Evolutionary conservation across 2,888 invertebrate species (phyloP).

Genomic region (Ophion ellenae): DNA sequence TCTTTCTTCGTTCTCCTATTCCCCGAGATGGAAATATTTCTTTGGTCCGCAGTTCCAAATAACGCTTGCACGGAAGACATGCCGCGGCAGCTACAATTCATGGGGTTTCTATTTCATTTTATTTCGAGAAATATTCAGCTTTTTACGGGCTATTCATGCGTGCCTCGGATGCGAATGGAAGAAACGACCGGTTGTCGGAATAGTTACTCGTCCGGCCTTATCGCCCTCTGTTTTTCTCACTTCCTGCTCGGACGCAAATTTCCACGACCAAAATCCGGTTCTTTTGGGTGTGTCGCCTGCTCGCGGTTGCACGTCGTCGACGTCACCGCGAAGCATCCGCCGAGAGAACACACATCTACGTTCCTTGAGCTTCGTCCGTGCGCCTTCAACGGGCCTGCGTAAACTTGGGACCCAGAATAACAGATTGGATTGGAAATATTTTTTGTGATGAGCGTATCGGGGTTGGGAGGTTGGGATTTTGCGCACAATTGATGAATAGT

Average conservation of each 20-base stretch:
- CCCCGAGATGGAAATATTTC: background rate
- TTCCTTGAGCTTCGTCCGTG: background rate
- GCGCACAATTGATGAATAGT: background rate
- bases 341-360: background rate
- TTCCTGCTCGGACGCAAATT: slow-evolving; percentile 29
- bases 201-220: slow-evolving; percentile 24
- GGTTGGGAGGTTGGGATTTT: background rate
- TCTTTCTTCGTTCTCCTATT: background rate
- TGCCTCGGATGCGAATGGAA: background rate
- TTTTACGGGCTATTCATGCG: background rate
- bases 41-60: background rate
- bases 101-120: background rate
- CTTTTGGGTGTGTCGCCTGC: slow-evolving; percentile 45
- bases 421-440: background rate
- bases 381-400: background rate
- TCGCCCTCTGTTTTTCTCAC: slow-evolving; percentile 15
- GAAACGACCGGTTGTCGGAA: slow-evolving; percentile 4
- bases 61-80: background rate
- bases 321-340: slow-evolving; percentile 40
- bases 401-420: background rate
- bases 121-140: background rate
- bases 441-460: background rate
- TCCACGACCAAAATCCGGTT: slow-evolving; percentile 40
- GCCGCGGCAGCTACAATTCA: background rate
- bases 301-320: slow-evolving; percentile 47